Base-by-base conservation (phyloP, 2,888 invertebrate genomes). In the Dynastes hyllus region DNA sequence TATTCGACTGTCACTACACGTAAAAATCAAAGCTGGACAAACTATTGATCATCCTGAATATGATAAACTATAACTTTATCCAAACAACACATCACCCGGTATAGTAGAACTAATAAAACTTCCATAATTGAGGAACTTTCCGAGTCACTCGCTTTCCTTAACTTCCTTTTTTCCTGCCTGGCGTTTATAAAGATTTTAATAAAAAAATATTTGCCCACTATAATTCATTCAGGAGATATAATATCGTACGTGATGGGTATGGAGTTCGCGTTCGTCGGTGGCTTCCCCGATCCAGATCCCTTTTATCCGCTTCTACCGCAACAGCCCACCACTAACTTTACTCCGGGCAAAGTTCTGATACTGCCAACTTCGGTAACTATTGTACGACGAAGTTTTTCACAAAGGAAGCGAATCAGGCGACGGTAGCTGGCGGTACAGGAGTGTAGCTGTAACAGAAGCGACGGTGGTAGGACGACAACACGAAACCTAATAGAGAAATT, bases 201-300 rank as follows among this genome's bases (percentile, higher is more conserved):
- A 77, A 77, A 77, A 66, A 77, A 77, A 77, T 77, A 77, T 66
- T 66, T 77, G 66, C 40, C 22, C 66, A 58, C 77, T 66, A 77
- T 77, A 77, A 78, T 73, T 78, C 78, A 78, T 78, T 78, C 71
- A 73, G 78, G 71, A 61, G 73, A 78, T 78, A 78, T 78, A 78
- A 78, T 66, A 66, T 71, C 63, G 73, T 63, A 78, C 70, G 78
- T 77, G 77, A 77, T 69, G 58, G 67, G 66, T 73, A 58, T 73
- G 58, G 40, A 58, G 58, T 27, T 16, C 45, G 32, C 67, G 45
- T 50, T 45, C 67, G 73, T 53, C 29, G 8, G 13, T 13, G 1
- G 29, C 29, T 5, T 51, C 70, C 27, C 32, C 51, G 32, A 29
- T 53, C 27, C 40, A 58, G 32, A 40, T 32, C 22, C 40, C 32